A percentile compares a stretch with the other conserved stretches of the same genome.
Conservation (phyloP, 2,113 vertebrate genomes). For the Nymphicus hollandicus region DNA sequence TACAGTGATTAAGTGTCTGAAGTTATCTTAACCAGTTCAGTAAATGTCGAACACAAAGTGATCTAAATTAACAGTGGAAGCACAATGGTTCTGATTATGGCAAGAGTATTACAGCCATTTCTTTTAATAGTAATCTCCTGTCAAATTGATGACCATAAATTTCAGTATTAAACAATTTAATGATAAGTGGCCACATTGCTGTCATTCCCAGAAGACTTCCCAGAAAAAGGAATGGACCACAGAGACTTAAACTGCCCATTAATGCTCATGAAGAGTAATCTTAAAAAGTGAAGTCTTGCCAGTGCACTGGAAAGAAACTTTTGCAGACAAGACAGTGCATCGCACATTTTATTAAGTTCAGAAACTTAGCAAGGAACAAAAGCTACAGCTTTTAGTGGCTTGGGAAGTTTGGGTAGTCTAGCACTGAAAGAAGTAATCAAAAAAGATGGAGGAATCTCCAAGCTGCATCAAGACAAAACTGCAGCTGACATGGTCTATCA, state of each 20-base stretch:
- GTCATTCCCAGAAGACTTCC: neutral
- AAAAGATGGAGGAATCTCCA: neutral
- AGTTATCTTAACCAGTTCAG: conserved; percentile 9
- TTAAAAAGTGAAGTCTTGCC: neutral
- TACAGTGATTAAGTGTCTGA: neutral
- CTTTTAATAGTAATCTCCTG: neutral
- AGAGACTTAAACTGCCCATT: neutral
- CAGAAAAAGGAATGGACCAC: neutral
- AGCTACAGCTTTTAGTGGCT: neutral
- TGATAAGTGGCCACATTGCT: neutral
- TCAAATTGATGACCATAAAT: neutral
- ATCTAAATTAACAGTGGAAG: conserved; percentile 11
- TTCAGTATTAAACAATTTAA: neutral
- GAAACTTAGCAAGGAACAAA: neutral
- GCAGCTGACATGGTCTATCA: neutral
- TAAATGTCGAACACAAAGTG: neutral
- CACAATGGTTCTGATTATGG: neutral
- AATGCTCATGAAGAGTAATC: neutral
- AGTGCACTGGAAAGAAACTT: neutral
- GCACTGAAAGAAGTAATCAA: neutral
- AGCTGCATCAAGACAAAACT: neutral
- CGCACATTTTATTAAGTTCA: neutral
- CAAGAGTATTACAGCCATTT: neutral
- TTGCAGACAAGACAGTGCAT: neutral
- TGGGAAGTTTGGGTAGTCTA: neutral